Evolutionary conservation across 2,888 invertebrate species (phyloP).

Genomic region (Entomobrya proxima): DNA sequence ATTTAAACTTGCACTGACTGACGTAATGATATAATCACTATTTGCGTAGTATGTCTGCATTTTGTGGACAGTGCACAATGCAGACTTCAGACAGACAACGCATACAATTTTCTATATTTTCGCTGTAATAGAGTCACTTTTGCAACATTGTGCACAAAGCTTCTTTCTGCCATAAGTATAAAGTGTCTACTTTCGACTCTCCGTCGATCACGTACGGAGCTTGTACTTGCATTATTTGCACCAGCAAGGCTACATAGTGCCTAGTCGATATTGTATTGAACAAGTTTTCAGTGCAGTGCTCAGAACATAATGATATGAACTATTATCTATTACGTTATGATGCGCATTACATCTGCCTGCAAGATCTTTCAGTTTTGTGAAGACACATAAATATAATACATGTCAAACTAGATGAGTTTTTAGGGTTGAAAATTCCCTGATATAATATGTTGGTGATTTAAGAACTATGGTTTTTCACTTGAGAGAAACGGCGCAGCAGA

Average conservation of each 20-base stretch:
- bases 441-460: no score
- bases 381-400: not conserved
- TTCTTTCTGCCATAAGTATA: not conserved
- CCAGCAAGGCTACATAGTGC: no score
- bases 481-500: slow-evolving; percentile 35
- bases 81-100: not conserved
- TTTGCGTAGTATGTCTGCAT: not conserved
- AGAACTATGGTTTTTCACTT: slow-evolving; percentile 57
- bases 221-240: not conserved
- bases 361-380: not conserved
- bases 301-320: not conserved
- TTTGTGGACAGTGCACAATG: not conserved
- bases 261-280: not conserved
- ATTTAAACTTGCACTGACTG: slow-evolving; percentile 10
- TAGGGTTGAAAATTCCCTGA: not conserved
- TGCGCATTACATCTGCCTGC: slow-evolving; percentile 47
- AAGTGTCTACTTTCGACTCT: not conserved
- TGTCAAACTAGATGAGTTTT: slow-evolving; percentile 4
- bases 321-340: slow-evolving; percentile 21
- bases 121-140: not conserved
- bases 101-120: slow-evolving; percentile 18
- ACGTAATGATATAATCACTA: slow-evolving; percentile 24
- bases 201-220: no score
- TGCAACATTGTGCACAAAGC: not conserved
- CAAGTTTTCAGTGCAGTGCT: not conserved